Conservation (phyloP, 2,797 vertebrate species). For the Heliangelus exortis region DNA sequence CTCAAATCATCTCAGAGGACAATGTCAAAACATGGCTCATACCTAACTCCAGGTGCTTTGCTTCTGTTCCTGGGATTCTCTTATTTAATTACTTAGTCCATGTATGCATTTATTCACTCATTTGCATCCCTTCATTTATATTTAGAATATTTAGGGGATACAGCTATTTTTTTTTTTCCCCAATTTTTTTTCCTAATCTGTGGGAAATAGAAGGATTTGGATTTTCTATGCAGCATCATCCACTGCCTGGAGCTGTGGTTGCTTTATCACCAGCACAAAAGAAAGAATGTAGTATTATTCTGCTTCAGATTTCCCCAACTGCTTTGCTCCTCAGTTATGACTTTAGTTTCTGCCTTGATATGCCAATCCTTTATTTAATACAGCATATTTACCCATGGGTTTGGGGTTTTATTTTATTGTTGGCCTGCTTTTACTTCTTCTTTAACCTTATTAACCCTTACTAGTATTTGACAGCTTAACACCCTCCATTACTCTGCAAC, state of each 20-base stretch:
- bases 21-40: constrained; percentile 26
- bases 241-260: neutral
- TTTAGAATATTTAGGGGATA: neutral
- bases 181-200: neutral
- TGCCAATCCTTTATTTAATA: constrained; percentile 78
- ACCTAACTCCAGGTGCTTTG: constrained; percentile 56
- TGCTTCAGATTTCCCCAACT: constrained; percentile 24
- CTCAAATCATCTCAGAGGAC: constrained; percentile 29
- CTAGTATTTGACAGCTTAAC: constrained; percentile 85
- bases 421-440: constrained; percentile 80
- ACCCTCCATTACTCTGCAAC: constrained; percentile 81
- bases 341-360: constrained; percentile 63
- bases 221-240: neutral
- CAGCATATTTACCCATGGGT: constrained; percentile 71
- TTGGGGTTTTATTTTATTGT: constrained; percentile 70
- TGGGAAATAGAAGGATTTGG: neutral
- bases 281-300: neutral
- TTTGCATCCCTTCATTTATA: constrained; percentile 36
- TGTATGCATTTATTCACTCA: constrained; percentile 58
- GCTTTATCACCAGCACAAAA: neutral
- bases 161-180: neutral
- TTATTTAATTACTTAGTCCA: constrained; percentile 42
- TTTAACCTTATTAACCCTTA: constrained; percentile 88
- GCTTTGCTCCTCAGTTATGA: constrained; percentile 57
- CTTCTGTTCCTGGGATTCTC: constrained; percentile 24